Base-by-base conservation (phyloP, 1,140 invertebrate genomes). In the Dendroctonus valens region DNA sequence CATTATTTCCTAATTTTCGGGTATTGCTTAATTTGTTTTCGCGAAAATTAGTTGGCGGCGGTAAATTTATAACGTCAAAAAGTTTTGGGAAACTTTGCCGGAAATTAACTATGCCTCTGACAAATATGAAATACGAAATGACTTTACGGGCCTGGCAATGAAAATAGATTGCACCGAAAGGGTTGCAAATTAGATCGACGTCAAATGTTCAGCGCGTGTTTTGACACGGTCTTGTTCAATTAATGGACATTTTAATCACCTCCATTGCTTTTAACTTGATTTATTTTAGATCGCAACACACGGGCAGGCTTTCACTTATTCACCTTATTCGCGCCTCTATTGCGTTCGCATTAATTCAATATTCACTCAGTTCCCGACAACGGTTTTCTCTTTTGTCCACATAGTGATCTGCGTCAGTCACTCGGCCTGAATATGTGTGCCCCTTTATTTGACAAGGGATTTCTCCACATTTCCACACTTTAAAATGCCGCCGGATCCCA, bases 21-120 rank as follows among this genome's bases (percentile, higher is more conserved):
- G 57, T 60, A 70, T 69, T 69, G 71, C 67, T 66, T 69, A 72
- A 72, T 70, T 72, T 72, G 71, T 72, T 72, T 70, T 70, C 60
- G 67, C 59, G 48, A 59, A 70, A 70, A 72, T 72, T 71, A 71
- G 64, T 67, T 69, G 70, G 53, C 63, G 60, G 58, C 64, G 70
- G 67, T 59, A 58, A 59, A 70, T 70, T 63, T 64, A 67, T 59
- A 58, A 52, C 58, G 68, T 54, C 64, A 37, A 62, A 70, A 70
- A 67, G 59, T 70, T 67, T 50, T 44, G n/a, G 26, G 59, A 66
- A 65, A 62, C 64, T 69, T 54, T 53, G 48, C 54, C 6, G 37
- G 55, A 64, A 63, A 69, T 65, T 69, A 69, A 69, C 67, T 59
- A 59, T 52, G 14, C 55, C 58, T 44, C 54, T 42, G 62, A 57